Evolutionary conservation across 64 coral and sea anemone genomes (phyloP).

Genomic region (Cladopsammia gracilis): DNA sequence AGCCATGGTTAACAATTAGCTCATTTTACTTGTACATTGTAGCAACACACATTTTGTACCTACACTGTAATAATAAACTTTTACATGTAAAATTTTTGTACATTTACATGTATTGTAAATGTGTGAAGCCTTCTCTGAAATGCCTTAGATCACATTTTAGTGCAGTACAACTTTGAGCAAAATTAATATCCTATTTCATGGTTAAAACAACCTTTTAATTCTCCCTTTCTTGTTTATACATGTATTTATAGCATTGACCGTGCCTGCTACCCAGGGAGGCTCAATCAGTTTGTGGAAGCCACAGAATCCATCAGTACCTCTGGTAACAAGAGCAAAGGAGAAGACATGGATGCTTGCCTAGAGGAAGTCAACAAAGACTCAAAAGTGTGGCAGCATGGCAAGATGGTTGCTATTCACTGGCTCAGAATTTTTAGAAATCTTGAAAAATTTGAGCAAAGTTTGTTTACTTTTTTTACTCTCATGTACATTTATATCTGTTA

Average conservation of each 20-base stretch:
- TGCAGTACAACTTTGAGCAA: neutral
- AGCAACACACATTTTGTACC: neutral
- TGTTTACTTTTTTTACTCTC: neutral
- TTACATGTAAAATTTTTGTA: neutral
- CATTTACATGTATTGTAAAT: neutral
- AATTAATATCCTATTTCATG: too few relatives aligned
- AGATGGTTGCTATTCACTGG: conserved; percentile 54
- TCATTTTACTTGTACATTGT: neutral
- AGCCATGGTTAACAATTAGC: neutral
- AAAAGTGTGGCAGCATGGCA: conserved; percentile 59
- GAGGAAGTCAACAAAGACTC: conserved; percentile 63
- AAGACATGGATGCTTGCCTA: conserved; percentile 48
- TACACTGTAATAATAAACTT: neutral
- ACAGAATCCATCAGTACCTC: conserved; percentile 54
- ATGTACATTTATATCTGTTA: neutral
- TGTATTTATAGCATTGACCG: conserved; percentile 13
- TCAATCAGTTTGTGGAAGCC: conserved; percentile 3
- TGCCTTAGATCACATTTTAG: neutral
- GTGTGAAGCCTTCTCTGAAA: neutral
- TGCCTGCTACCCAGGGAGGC: conserved; percentile 17
- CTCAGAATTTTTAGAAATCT: conserved; percentile 50
- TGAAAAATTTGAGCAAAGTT: conserved; percentile 51
- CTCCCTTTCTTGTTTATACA: neutral
- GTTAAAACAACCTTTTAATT: neutral
- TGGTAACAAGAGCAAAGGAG: conserved; percentile 46